Base-by-base conservation (phyloP, 2,888 invertebrate species). In the Pyrrhia umbra region DNA sequence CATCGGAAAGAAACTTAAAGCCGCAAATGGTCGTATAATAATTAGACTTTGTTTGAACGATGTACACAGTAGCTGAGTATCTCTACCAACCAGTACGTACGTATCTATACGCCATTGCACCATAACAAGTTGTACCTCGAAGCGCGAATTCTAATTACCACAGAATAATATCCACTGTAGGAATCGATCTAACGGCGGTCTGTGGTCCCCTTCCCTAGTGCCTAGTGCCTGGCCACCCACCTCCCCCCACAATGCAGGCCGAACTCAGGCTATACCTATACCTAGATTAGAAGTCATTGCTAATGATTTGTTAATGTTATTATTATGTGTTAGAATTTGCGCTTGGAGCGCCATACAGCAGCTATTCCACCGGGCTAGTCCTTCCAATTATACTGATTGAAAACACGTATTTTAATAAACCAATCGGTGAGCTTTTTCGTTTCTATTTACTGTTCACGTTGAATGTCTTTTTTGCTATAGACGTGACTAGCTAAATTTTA, bases 131-230 rank as follows among this genome's bases (percentile, higher is more conserved):
- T 83, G 79, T 80, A 80, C 75, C 75, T 85, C 84, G 76, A 74
- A 80, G 85, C 88, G 89, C 88, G 88, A 85, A 90, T 91, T 93
- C 93, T 94, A 94, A 94, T 94, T 94, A 93, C 89, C 89, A 87
- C 90, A 87, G 92, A 93, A 93, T 92, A 91, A 91, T 92, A 91
- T 88, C 88, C 86, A 86, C 85, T 88, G 88, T 92, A 92, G 91
- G 79, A 90, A 94, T 94, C 94, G 93, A 94, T 93, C 94, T 94
- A 92, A 91, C 92, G 83, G 82, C 83, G 84, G 84, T 86, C 79
- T 71, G 66, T 67, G 50, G 30, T 60, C 60, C 81, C 77, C 81
- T 77, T 67, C 78, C 81, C 49, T 50, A 30, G 69, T 62, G 69
- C 83, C 71, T 81, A 68, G 77, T 75, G 74, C 75, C 76, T 63